Conservation (phyloP, 2,113 vertebrate genomes). For the Takifugu bimaculatus region DNA sequence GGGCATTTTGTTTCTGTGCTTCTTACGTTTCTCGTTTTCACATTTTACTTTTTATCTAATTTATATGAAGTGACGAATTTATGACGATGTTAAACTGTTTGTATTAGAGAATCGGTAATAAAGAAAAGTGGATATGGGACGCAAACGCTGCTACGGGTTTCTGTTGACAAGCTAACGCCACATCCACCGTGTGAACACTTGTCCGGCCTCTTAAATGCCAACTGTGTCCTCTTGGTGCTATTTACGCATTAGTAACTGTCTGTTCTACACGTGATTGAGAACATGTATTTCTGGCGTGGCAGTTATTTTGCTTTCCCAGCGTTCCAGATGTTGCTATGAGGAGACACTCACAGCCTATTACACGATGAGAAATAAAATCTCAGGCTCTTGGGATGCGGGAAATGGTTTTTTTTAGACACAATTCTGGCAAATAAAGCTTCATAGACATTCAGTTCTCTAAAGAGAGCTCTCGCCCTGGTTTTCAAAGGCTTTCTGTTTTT, state of each 20-base stretch:
- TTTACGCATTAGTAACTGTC: slow-evolving; percentile 54
- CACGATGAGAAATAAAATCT: slow-evolving; percentile 36
- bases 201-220: slow-evolving; percentile 42
- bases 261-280: slow-evolving; percentile 45
- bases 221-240: slow-evolving; percentile 75
- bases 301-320: slow-evolving; percentile 19
- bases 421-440: neutral
- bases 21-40: slow-evolving; percentile 44
- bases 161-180: slow-evolving; percentile 61
- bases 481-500: too few species aligned
- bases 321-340: slow-evolving; percentile 48
- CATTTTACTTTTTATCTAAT: slow-evolving; percentile 69
- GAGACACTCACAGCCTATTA: slow-evolving; percentile 46
- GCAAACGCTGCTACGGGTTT: slow-evolving; percentile 73
- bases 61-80: slow-evolving; percentile 73
- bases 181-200: slow-evolving; percentile 50
- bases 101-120: slow-evolving; percentile 48
- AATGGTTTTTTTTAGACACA: neutral
- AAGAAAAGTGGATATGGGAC: slow-evolving; percentile 57
- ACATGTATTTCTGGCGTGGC: slow-evolving; percentile 50
- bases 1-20: slow-evolving; percentile 56
- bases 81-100: slow-evolving; percentile 53
- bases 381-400: slow-evolving; percentile 14
- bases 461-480: too few species aligned
- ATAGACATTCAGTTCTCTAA: neutral